These are phyloP conservation scores for Dipodomys spectabilis DNA, from an alignment of 2,113 vertebrate genomes.

Conservation along the genomic window DNA sequence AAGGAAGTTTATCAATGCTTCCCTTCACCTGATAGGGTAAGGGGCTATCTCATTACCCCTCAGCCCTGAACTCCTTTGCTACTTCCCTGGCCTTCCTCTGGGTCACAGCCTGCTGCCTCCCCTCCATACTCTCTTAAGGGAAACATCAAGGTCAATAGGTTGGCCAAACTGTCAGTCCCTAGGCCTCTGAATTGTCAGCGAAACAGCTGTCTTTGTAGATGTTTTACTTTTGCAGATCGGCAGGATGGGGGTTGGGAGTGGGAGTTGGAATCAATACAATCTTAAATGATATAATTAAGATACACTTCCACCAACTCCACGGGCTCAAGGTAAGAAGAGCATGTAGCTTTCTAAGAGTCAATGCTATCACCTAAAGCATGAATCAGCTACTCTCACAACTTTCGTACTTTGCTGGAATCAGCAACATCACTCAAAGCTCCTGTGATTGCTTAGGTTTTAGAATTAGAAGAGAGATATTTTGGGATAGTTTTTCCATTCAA, in stretches of 20 bases:
- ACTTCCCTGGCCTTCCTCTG: not conserved
- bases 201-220: not conserved
- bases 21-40: not conserved
- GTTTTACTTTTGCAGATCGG: not conserved
- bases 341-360: not conserved
- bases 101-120: not conserved
- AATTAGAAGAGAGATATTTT: constrained; percentile 65
- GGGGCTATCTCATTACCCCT: not conserved
- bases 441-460: constrained; percentile 43
- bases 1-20: constrained; percentile 38
- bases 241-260: too few relatives aligned
- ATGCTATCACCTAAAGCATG: constrained; percentile 33
- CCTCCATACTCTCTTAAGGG: not conserved
- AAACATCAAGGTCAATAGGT: constrained; percentile 9
- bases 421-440: constrained; percentile 66
- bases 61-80: not conserved
- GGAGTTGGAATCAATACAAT: too few relatives aligned
- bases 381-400: constrained; percentile 19
- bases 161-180: not conserved
- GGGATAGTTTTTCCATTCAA: not conserved
- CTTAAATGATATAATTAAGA: not conserved
- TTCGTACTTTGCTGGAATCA: constrained; percentile 65
- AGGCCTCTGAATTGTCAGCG: not conserved
- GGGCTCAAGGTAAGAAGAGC: not conserved
- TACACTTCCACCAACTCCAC: not conserved